Percentiles rank a stretch among this genome's conserved stretches.
Evolutionary conservation across 2,888 invertebrate species (phyloP).

Genomic region (Pelosia muscerda): DNA sequence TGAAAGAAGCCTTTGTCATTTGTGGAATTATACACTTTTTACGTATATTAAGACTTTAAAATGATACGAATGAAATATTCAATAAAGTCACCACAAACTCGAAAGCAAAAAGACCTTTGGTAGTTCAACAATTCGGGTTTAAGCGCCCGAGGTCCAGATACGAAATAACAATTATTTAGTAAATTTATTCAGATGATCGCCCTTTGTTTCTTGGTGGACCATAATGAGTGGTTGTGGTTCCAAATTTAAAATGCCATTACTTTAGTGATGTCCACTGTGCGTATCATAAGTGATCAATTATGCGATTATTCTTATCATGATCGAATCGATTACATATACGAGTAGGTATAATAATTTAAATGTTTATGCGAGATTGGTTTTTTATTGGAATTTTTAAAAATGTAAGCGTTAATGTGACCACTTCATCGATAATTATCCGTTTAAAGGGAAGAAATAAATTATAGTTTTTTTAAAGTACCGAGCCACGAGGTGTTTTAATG

Average conservation of each 20-base stretch:
- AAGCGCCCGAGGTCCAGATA: slow-evolving; percentile 62
- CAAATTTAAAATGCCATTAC: slow-evolving; percentile 77
- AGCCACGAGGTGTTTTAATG: no score
- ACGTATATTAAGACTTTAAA: background rate
- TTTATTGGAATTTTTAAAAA: background rate
- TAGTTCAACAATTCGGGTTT: slow-evolving; percentile 43
- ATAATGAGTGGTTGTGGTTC: slow-evolving; percentile 71
- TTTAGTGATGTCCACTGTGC: slow-evolving; percentile 60
- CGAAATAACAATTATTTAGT: slow-evolving; percentile 82
- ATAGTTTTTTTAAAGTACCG: background rate
- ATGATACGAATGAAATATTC: background rate
- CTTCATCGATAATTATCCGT: slow-evolving; percentile 3
- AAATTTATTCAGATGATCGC: slow-evolving; percentile 81
- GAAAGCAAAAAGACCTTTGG: slow-evolving; percentile 29
- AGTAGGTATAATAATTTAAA: slow-evolving; percentile 14
- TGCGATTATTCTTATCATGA: slow-evolving; percentile 27
- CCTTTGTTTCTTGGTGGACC: slow-evolving; percentile 69
- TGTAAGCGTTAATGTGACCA: slow-evolving; percentile 7
- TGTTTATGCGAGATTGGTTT: background rate
- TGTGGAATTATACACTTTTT: background rate
- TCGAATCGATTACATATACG: slow-evolving; percentile 33
- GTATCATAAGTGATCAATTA: slow-evolving; percentile 34
- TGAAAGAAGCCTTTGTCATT: no score
- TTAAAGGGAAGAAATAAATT: background rate
- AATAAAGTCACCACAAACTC: slow-evolving; percentile 16